Conservation (phyloP, 2,888 invertebrate species). For the Melitaea athalia region DNA sequence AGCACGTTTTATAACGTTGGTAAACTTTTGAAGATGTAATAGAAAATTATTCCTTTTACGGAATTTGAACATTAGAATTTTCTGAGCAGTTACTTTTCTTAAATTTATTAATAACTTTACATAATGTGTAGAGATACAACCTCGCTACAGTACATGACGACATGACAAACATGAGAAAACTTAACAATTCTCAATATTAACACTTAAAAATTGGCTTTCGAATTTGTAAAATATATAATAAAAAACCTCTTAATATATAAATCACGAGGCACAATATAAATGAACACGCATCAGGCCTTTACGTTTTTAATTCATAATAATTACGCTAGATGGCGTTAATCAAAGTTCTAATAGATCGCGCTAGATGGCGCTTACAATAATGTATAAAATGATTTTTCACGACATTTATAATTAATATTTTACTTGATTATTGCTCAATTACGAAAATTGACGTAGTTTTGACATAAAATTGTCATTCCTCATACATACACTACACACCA, state of each 20-base stretch:
- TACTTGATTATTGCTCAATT: background rate
- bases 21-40: no score
- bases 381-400: background rate
- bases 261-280: slow-evolving; percentile 45
- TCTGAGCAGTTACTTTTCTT: no score
- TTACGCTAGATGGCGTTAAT: slow-evolving; percentile 8
- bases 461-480: slow-evolving; percentile 1
- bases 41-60: no score
- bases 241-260: slow-evolving; percentile 44
- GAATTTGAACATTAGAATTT: no score
- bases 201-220: slow-evolving; percentile 26
- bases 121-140: background rate
- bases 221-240: slow-evolving; percentile 44
- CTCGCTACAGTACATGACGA: slow-evolving; percentile 5
- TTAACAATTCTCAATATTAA: slow-evolving; percentile 41
- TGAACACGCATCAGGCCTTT: slow-evolving; percentile 53
- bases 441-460: background rate
- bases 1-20: no score
- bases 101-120: no score
- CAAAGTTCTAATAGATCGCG: background rate
- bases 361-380: slow-evolving; percentile 11
- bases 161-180: slow-evolving; percentile 42
- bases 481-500: slow-evolving; percentile 8
- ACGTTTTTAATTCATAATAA: background rate
- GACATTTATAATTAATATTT: background rate